Conservation (phyloP, 2,888 invertebrate species). For the Steinernema scapterisci region DNA sequence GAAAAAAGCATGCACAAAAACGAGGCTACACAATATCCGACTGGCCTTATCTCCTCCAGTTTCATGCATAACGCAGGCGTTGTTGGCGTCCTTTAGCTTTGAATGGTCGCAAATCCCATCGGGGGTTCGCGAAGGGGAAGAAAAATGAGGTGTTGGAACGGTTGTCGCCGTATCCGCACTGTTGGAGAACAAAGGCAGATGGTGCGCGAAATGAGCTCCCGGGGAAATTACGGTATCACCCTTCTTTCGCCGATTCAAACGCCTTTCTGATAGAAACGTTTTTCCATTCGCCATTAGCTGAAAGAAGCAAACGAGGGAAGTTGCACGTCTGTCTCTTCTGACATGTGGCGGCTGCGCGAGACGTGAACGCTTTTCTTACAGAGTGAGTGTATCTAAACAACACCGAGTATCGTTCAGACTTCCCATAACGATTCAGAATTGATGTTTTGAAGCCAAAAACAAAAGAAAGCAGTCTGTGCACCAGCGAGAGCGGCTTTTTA, state of each 20-base stretch:
- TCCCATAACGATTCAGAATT: conserved; percentile 16
- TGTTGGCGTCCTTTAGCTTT: neutral
- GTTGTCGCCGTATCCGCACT: neutral
- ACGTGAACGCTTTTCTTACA: neutral
- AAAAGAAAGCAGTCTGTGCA: neutral
- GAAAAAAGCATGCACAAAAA: neutral
- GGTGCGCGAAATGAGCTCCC: neutral
- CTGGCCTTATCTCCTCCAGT: neutral
- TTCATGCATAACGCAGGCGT: neutral
- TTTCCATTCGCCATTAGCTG: neutral
- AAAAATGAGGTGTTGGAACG: conserved; percentile 20
- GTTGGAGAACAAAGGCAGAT: conserved; percentile 19
- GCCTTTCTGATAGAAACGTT: neutral
- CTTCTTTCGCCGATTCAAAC: neutral
- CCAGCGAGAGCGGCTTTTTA: neutral
- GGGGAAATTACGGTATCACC: neutral
- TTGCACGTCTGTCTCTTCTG: neutral
- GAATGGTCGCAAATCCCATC: conserved; percentile 20
- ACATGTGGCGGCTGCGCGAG: conserved; percentile 20
- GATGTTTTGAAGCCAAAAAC: conserved; percentile 1
- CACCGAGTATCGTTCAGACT: neutral
- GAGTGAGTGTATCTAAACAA: conserved; percentile 7
- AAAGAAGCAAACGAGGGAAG: neutral
- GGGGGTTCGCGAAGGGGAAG: conserved; percentile 1
- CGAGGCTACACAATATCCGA: neutral